These are phyloP conservation scores for Galbula dea DNA, from an alignment of 2,113 vertebrate genomes.

Conservation along the genomic window DNA sequence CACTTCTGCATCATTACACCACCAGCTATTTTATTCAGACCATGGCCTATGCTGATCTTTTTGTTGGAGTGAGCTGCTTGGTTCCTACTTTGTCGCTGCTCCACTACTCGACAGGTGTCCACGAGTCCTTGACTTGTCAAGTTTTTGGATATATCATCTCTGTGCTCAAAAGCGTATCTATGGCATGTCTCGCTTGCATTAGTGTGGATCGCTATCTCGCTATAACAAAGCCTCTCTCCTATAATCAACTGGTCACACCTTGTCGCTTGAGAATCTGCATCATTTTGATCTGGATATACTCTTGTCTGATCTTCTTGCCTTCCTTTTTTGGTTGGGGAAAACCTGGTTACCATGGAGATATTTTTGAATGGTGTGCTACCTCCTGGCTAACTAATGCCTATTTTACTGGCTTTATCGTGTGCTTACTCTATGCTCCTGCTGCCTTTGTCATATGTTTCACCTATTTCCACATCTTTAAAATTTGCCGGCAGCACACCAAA, in stretches of 20 bases:
- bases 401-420: slow-evolving; percentile 96
- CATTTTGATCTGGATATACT: slow-evolving; percentile 93
- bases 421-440: slow-evolving; percentile 93
- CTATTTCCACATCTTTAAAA: slow-evolving; percentile 98
- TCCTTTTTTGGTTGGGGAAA: slow-evolving; percentile 98
- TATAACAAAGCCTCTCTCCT: slow-evolving; percentile 95
- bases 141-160: slow-evolving; percentile 98
- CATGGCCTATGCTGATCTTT: slow-evolving; percentile 96
- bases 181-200: slow-evolving; percentile 96
- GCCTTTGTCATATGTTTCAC: slow-evolving; percentile 96
- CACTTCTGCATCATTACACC: slow-evolving; percentile 94
- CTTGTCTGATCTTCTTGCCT: slow-evolving; percentile 91
- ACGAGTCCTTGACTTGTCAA: slow-evolving; percentile 93
- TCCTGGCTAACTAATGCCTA: slow-evolving; percentile 96
- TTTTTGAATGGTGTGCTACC: slow-evolving; percentile 97
- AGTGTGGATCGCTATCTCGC: slow-evolving; percentile 97
- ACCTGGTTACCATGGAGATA: slow-evolving; percentile 97
- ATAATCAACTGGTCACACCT: slow-evolving; percentile 96
- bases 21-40: slow-evolving; percentile 99
- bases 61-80: slow-evolving; percentile 96
- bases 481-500: slow-evolving; percentile 97
- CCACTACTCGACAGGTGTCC: slow-evolving; percentile 90
- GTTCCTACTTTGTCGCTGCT: slow-evolving; percentile 94
- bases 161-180: slow-evolving; percentile 96
- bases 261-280: slow-evolving; percentile 94